Evolutionary conservation across 2,797 vertebrate species (phyloP), one percentile per base, ranked within the genome.

Genomic region (Acipenser ruthenus): DNA sequence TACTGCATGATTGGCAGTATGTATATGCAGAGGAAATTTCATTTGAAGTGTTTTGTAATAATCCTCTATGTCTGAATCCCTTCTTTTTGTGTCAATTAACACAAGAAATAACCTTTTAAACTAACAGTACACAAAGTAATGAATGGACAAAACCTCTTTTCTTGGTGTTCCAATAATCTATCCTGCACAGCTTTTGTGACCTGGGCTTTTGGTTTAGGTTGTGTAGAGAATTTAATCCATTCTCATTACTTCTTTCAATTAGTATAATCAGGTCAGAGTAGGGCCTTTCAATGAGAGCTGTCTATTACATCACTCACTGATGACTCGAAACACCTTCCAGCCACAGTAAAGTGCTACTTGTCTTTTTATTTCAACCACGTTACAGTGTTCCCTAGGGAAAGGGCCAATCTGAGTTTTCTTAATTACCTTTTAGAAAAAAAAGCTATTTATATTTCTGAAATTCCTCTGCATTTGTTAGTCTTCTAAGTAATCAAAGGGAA

Each of bases 171-270:
- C 73, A 78, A 65, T 65, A 65, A 83, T 75, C 71, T 63, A 74
- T 75, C 83, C 83, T 83, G 83, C 79, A 82, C 78, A 83, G 75
- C 77, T 77, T 60, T 72, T 72, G 73, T 82, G 83, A 83, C 84
- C 84, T 79, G 72, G 76, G 74, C 69, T 75, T 79, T 80, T 80
- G 72, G 62, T 74, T 70, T 11, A 79, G 74, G 77, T 77, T 78
- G 77, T 75, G 78, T 81, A 78, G 83, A 83, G 79, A 85, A 86
- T 83, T 85, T 83, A 84, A 86, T 87, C 82, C 73, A 69, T 77
- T 78, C 82, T 88, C 86, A 83, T 87, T 89, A 89, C 83, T 84
- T 83, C 74, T 76, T 74, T 72, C 87, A 89, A 88, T 87, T 86
- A 83, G 83, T 78, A 83, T 78, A 82, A 90, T 90, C 87, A 81